phyloP scores from a whole-genome alignment of 2,888 invertebrate species.

The Lypha dubia region DNA sequence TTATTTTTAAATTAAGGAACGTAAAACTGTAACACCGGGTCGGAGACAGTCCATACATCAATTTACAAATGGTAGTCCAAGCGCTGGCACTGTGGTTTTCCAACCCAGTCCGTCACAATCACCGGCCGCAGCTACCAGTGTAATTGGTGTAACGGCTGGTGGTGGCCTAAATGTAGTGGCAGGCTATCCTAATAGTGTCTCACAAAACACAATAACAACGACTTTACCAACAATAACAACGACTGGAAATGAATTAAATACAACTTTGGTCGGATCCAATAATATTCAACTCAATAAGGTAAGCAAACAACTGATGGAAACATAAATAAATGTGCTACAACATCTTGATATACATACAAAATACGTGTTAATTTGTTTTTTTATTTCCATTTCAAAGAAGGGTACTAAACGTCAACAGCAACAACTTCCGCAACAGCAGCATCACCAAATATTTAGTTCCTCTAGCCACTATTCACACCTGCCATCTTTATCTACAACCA shows the following conservation, averaged over 20 bases:
- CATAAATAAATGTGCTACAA: not conserved
- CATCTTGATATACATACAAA: no score
- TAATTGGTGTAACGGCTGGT: slow-evolving; percentile 82
- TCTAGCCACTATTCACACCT: slow-evolving; percentile 73
- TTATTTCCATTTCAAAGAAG: slow-evolving; percentile 77
- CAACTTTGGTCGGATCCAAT: slow-evolving; percentile 84
- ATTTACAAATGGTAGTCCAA: slow-evolving; percentile 83
- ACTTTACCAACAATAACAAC: slow-evolving; percentile 73
- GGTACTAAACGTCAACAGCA: slow-evolving; percentile 78
- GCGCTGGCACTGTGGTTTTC: slow-evolving; percentile 83
- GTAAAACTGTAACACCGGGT: slow-evolving; percentile 84
- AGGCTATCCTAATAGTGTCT: slow-evolving; percentile 73
- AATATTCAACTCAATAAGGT: slow-evolving; percentile 84
- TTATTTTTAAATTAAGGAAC: slow-evolving; percentile 78
- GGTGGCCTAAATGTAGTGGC: slow-evolving; percentile 75
- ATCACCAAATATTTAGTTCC: slow-evolving; percentile 81
- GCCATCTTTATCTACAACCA: slow-evolving; percentile 75
- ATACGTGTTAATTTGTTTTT: not conserved
- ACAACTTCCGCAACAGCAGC: slow-evolving; percentile 73
- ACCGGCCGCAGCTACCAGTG: slow-evolving; percentile 82
- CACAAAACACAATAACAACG: slow-evolving; percentile 72
- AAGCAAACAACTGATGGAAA: not conserved
- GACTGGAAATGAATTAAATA: slow-evolving; percentile 83
- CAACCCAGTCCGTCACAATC: slow-evolving; percentile 84
- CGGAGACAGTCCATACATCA: slow-evolving; percentile 84